Percentiles rank a stretch among this genome's conserved stretches.
Conservation (phyloP, 2,113 vertebrate species). For the Sinocyclocheilus anshuiensis region DNA sequence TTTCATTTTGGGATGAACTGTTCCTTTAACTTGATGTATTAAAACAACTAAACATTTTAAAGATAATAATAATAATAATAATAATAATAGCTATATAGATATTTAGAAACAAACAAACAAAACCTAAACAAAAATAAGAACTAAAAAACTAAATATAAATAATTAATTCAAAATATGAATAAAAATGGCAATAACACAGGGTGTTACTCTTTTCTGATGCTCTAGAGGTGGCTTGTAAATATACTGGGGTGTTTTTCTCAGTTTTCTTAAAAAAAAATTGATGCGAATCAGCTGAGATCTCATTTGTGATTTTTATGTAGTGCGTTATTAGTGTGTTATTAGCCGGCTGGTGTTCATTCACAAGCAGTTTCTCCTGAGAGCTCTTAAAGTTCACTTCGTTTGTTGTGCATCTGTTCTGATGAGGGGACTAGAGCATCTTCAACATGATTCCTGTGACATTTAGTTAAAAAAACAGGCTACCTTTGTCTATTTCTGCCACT, state of each 20-base stretch:
- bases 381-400: neutral
- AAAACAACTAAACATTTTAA: too few species aligned
- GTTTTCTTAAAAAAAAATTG: neutral
- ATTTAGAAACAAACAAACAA: too few species aligned
- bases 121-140: too few species aligned
- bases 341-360: neutral
- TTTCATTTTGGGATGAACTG: too few species aligned
- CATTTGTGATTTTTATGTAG: neutral
- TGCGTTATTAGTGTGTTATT: neutral
- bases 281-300: neutral
- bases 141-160: too few species aligned
- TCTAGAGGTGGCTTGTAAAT: neutral
- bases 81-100: too few species aligned
- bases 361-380: neutral
- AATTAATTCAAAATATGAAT: too few species aligned
- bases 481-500: neutral
- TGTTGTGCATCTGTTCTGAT: neutral
- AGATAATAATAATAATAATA: too few species aligned
- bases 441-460: slow-evolving; percentile 42
- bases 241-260: neutral
- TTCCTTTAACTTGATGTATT: too few species aligned
- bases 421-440: neutral
- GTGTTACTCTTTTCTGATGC: neutral
- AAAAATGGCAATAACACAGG: too few species aligned
- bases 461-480: neutral